These are phyloP conservation scores for Julus scanicus DNA, from an alignment of 2,888 invertebrate genomes.

Conservation along the genomic window DNA sequence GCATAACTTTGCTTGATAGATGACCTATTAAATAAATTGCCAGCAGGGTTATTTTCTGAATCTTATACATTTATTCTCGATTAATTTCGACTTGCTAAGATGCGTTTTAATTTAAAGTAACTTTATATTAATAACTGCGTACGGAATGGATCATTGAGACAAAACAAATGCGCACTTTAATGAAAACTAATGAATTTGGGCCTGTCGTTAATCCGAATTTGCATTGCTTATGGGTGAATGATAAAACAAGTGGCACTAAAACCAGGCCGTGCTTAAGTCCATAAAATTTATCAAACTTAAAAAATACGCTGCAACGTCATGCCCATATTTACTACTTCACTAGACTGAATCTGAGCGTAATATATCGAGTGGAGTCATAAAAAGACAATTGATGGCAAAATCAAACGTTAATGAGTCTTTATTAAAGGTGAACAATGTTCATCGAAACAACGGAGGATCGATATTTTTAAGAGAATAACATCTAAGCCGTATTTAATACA, in stretches of 20 bases:
- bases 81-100: conserved; percentile 7
- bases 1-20: background rate
- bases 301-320: background rate
- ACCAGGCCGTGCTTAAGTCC: background rate
- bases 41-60: background rate
- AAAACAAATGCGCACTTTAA: background rate
- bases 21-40: background rate
- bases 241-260: background rate
- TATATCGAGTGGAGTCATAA: background rate
- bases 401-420: background rate
- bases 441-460: background rate
- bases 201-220: background rate
- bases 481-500: background rate
- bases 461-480: background rate
- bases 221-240: background rate
- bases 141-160: background rate
- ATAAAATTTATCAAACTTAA: conserved; percentile 32
- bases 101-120: background rate
- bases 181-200: background rate
- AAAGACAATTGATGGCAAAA: conserved; percentile 12
- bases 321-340: background rate
- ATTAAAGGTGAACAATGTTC: conserved; percentile 7
- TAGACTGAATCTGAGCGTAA: background rate
- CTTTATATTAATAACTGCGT: background rate
- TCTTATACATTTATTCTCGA: conserved; percentile 15